These are phyloP conservation scores for Atta colombica DNA, from an alignment of 1,140 invertebrate genomes.

Conservation along the genomic window DNA sequence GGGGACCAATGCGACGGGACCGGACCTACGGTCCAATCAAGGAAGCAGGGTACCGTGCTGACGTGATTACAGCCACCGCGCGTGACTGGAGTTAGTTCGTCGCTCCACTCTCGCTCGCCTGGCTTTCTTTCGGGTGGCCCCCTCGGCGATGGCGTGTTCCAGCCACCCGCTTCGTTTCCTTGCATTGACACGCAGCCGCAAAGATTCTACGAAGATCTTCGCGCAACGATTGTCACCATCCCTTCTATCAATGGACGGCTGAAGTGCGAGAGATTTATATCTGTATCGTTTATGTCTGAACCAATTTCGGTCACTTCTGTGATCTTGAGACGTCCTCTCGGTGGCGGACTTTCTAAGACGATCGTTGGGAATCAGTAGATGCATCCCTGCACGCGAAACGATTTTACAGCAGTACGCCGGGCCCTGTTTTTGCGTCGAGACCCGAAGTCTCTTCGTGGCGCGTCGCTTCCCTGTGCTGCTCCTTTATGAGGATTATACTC, in stretches of 20 bases:
- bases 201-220: not conserved
- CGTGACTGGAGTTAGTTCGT: slow-evolving; percentile 82
- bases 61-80: slow-evolving; percentile 84
- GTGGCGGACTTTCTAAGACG: not conserved
- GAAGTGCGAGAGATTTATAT: not conserved
- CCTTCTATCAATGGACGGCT: not conserved
- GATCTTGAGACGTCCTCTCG: not conserved
- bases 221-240: slow-evolving; percentile 6
- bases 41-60: slow-evolving; percentile 77
- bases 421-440: slow-evolving; percentile 75
- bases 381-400: slow-evolving; percentile 77
- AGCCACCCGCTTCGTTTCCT: slow-evolving; percentile 60
- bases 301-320: not conserved
- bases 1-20: slow-evolving; percentile 70
- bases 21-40: slow-evolving; percentile 80
- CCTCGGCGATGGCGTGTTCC: slow-evolving; percentile 31
- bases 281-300: too few relatives aligned
- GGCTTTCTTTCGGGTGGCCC: slow-evolving; percentile 65
- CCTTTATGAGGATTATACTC: slow-evolving; percentile 68
- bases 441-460: slow-evolving; percentile 58
- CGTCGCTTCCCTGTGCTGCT: slow-evolving; percentile 45
- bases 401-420: slow-evolving; percentile 78
- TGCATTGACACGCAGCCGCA: slow-evolving; percentile 1
- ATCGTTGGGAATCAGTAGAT: slow-evolving; percentile 59
- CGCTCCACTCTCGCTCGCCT: slow-evolving; percentile 61